A percentile compares a stretch with the other conserved stretches of the same genome.
Conservation (phyloP, 2,888 invertebrate genomes). For the Eupithecia tripunctaria region DNA sequence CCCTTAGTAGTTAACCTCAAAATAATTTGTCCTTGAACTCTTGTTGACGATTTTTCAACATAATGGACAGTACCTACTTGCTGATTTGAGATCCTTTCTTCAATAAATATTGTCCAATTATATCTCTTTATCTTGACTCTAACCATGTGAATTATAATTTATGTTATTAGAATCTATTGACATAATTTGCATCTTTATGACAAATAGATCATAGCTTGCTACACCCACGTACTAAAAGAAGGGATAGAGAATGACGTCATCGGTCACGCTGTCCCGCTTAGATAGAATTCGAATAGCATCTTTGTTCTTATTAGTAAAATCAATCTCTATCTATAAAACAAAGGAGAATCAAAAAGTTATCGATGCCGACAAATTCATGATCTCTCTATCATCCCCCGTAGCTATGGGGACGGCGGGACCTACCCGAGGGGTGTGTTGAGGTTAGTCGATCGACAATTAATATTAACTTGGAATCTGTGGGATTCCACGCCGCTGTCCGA, state of each 20-base stretch:
- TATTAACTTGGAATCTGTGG: slow-evolving; percentile 84
- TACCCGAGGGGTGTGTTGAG: slow-evolving; percentile 55
- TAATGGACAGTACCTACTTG: no score
- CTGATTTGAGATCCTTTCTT: no score
- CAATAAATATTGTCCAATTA: no score
- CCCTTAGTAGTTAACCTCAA: no score
- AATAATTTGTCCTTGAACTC: no score
- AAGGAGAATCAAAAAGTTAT: neutral
- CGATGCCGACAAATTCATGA: slow-evolving; percentile 18
- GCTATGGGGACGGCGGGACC: slow-evolving; percentile 37
- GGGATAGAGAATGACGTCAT: neutral
- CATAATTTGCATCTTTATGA: no score
- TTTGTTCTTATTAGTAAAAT: neutral
- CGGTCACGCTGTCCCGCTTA: neutral
- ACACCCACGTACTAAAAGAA: neutral
- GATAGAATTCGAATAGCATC: neutral
- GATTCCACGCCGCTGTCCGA: slow-evolving; percentile 84
- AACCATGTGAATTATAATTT: no score
- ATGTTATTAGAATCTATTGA: no score
- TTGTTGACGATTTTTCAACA: no score
- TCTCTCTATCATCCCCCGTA: slow-evolving; percentile 26
- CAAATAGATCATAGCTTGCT: no score
- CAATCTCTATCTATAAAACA: slow-evolving; percentile 10
- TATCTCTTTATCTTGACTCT: no score
- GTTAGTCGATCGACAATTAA: slow-evolving; percentile 83